Base-by-base conservation (phyloP, 2,888 invertebrate genomes). In the Idaea aversata region DNA sequence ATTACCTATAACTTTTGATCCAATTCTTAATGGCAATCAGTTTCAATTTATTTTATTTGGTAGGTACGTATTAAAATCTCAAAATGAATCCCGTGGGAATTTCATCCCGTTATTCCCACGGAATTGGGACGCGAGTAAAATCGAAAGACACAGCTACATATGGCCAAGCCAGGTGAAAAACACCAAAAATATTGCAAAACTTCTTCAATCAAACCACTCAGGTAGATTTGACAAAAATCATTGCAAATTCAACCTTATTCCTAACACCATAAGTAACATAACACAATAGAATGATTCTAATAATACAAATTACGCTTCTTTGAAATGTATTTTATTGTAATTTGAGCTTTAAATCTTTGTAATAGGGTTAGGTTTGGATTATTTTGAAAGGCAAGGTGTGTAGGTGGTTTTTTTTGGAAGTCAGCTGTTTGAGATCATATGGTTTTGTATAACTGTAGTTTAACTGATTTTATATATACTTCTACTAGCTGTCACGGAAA, bases 381-480 rank as follows among this genome's bases (percentile, higher is more conserved):
- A 62, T 38, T 57, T 25, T 34, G 57, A 36, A 62, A n/a, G 59
- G 16, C 62, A 69, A 73, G 72, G 72, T 76, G 69, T 67, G 66
- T 63, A 70, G 73, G 72, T 73, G 69, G 75, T 82, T 76, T 82
- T 82, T 79, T 80, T 75, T 34, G 67, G 36, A 38, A 84, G 84
- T 84, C 90, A 90, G 90, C 90, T 90, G 90, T 85, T 70, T 10
- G 75, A 83, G 65, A 47, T 88, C 89, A 88, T 80, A 86, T 90
- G 90, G 65, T 35, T 72, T 47, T 47, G 47, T 74, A 63, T 86
- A 91, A 88, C 90, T 83, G 90, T 88, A 75, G n/a, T 83, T 69
- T 83, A 90, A 90, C 89, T 77, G 90, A 90, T 82, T 87, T 75
- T 77, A 79, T 86, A n/a, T n/a, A n/a, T n/a, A n/a, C 86, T 82